phyloP scores from a whole-genome alignment of 2,113 vertebrate genomes.

The Hyperopisus bebe region DNA sequence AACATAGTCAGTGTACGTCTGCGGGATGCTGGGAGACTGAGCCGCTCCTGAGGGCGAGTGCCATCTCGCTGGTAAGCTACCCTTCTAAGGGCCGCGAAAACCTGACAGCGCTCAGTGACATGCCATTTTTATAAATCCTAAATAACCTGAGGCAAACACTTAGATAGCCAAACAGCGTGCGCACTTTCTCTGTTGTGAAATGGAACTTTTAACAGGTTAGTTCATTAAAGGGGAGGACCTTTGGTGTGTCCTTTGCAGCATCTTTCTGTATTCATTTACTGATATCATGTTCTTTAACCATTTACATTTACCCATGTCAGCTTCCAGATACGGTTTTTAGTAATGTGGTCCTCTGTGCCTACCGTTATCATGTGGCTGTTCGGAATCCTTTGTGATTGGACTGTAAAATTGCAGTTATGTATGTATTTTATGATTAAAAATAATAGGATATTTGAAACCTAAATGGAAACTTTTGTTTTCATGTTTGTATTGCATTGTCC shows the following conservation, averaged over 20 bases:
- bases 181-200: background rate
- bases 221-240: background rate
- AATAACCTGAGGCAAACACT: background rate
- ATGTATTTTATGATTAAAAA: constrained; percentile 24
- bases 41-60: background rate
- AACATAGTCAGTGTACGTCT: background rate
- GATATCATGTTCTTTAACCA: background rate
- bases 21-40: background rate
- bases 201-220: background rate
- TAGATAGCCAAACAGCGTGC: background rate
- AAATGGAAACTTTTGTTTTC: constrained; percentile 27
- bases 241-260: background rate
- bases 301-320: background rate
- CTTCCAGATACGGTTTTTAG: background rate
- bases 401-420: background rate
- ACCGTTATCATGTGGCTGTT: background rate
- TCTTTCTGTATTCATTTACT: background rate
- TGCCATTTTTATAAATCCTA: background rate
- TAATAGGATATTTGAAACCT: constrained; percentile 19
- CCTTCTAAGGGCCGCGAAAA: background rate
- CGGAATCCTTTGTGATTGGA: background rate
- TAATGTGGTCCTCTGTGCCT: background rate
- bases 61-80: background rate
- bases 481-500: constrained; percentile 41
- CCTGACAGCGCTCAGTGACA: background rate